These are phyloP conservation scores for Silvanus unidentatus DNA, from an alignment of 2,888 invertebrate genomes.

Conservation along the genomic window DNA sequence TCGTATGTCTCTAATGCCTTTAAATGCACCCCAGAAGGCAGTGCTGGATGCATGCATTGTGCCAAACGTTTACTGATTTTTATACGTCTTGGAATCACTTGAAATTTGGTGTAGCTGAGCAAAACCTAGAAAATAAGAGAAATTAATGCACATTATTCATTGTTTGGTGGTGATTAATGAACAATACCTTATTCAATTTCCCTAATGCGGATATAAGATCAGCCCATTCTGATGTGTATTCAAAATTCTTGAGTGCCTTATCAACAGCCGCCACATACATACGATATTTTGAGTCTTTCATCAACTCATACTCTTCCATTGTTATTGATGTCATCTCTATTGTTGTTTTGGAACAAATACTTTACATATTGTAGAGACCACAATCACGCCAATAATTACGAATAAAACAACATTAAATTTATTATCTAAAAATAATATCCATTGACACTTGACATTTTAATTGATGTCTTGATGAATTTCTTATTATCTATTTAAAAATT, in stretches of 20 bases:
- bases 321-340: slow-evolving; percentile 49
- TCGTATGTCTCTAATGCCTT: slow-evolving; percentile 89
- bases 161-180: too few species aligned
- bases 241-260: slow-evolving; percentile 83
- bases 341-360: neutral
- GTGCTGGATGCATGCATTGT: slow-evolving; percentile 88
- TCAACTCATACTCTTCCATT: slow-evolving; percentile 72
- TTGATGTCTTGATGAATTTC: too few species aligned
- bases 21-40: slow-evolving; percentile 86
- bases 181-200: slow-evolving; percentile 83
- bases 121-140: slow-evolving; percentile 57
- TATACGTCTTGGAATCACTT: slow-evolving; percentile 78
- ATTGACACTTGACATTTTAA: too few species aligned
- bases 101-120: slow-evolving; percentile 71
- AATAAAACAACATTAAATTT: too few species aligned
- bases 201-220: slow-evolving; percentile 86
- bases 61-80: slow-evolving; percentile 86
- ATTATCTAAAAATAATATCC: too few species aligned
- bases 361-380: too few species aligned
- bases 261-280: slow-evolving; percentile 76
- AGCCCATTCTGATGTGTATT: slow-evolving; percentile 93
- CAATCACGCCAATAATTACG: too few species aligned
- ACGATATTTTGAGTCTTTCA: slow-evolving; percentile 77
- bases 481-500: too few species aligned
- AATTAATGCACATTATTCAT: too few species aligned